Conservation (phyloP, 2,888 invertebrate species). For the Lordiphosa fenestrarum region DNA sequence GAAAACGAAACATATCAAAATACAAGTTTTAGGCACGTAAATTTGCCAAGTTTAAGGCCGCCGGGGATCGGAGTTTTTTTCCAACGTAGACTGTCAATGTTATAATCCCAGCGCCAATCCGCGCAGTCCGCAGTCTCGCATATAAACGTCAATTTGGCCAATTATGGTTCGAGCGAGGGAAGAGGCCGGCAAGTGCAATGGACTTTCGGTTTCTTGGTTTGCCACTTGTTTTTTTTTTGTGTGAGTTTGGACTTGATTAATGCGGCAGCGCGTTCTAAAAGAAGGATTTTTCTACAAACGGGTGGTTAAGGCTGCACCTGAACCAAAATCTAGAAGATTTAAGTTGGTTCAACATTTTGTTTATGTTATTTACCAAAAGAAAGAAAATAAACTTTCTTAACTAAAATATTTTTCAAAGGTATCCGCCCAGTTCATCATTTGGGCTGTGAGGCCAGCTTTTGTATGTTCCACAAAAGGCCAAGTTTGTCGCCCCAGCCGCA, state of each 20-base stretch:
- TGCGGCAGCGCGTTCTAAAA: conserved; percentile 67
- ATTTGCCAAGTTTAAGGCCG: conserved; percentile 52
- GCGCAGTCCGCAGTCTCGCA: conserved; percentile 33
- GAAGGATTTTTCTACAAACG: not conserved
- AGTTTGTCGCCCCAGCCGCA: conserved; percentile 65
- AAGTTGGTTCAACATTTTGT: too few species aligned
- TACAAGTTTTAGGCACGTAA: conserved; percentile 66
- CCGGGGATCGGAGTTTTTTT: conserved; percentile 50
- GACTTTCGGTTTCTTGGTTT: conserved; percentile 66
- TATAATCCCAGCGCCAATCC: conserved; percentile 52
- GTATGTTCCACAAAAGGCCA: conserved; percentile 61
- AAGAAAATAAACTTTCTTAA: too few species aligned
- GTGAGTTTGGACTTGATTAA: conserved; percentile 47
- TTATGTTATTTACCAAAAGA: too few species aligned
- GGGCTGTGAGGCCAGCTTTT: conserved; percentile 10
- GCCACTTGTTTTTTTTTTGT: conserved; percentile 57
- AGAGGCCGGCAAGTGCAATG: conserved; percentile 51
- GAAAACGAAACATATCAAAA: conserved; percentile 38
- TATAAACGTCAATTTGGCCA: conserved; percentile 73
- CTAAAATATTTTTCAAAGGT: not conserved
- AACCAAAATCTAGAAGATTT: too few species aligned
- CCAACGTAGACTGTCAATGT: conserved; percentile 47
- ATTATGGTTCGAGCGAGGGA: conserved; percentile 41
- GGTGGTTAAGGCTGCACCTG: too few species aligned
- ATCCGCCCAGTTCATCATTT: conserved; percentile 1